Conservation (phyloP, 2,888 invertebrate species). For the Drosophila parthenogenetica region DNA sequence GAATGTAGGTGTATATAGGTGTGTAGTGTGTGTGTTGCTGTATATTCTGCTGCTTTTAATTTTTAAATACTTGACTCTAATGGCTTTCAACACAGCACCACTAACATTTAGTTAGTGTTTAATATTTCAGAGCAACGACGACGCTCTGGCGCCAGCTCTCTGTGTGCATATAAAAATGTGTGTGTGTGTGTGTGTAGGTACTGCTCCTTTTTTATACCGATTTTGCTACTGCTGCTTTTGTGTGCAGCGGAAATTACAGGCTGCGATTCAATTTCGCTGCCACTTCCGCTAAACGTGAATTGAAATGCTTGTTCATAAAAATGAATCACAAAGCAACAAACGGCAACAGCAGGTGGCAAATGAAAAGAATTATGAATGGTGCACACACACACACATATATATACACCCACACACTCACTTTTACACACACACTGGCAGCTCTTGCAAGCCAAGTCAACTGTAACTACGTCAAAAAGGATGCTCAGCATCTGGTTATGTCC, state of each 20-base stretch:
- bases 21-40: background rate
- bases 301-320: constrained; percentile 69
- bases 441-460: constrained; percentile 64
- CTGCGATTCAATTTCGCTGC: constrained; percentile 78
- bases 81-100: constrained; percentile 47
- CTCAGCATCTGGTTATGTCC: constrained; percentile 40
- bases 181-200: background rate
- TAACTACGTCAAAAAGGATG: constrained; percentile 52
- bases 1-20: background rate
- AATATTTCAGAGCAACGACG: constrained; percentile 18
- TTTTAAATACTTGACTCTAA: constrained; percentile 64
- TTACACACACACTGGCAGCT: constrained; percentile 4
- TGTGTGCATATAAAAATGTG: background rate
- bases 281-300: constrained; percentile 73
- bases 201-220: background rate
- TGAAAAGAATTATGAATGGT: constrained; percentile 57
- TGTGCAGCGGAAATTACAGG: constrained; percentile 77
- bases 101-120: constrained; percentile 48
- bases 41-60: constrained; percentile 51
- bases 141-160: constrained; percentile 7
- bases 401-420: constrained; percentile 17
- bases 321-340: constrained; percentile 49
- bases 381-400: constrained; percentile 16
- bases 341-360: constrained; percentile 58
- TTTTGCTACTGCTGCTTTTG: constrained; percentile 48